These are phyloP conservation scores for Gryon sp. DNA, from an alignment of 1,140 invertebrate genomes.

Conservation along the genomic window DNA sequence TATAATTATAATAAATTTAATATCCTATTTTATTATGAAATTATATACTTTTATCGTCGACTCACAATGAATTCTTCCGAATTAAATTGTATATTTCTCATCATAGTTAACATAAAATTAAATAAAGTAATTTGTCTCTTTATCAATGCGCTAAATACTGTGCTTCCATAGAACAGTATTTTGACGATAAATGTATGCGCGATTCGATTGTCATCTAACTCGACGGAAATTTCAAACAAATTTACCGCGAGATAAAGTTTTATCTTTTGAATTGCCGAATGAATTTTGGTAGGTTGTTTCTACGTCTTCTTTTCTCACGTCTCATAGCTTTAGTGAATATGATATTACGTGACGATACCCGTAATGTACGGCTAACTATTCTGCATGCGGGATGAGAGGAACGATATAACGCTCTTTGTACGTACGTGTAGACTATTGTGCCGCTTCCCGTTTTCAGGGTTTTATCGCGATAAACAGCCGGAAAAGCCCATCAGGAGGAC, in stretches of 20 bases:
- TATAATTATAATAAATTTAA: too few relatives aligned
- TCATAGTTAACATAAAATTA: constrained; percentile 14
- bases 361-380: constrained; percentile 56
- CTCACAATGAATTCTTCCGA: too few relatives aligned
- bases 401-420: constrained; percentile 58
- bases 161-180: not conserved
- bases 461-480: constrained; percentile 64
- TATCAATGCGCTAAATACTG: not conserved
- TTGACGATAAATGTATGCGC: not conserved
- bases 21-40: too few relatives aligned
- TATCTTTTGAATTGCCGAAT: constrained; percentile 37
- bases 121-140: not conserved
- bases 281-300: constrained; percentile 38
- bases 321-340: constrained; percentile 39
- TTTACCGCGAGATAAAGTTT: constrained; percentile 37
- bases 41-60: too few relatives aligned
- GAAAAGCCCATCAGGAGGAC: constrained; percentile 64
- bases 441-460: constrained; percentile 63
- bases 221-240: constrained; percentile 31
- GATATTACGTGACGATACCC: constrained; percentile 60
- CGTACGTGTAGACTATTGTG: constrained; percentile 61
- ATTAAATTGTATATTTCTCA: too few relatives aligned
- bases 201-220: constrained; percentile 18
- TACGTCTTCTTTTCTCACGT: constrained; percentile 37
- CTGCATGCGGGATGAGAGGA: constrained; percentile 50